Evolutionary conservation across 2,797 vertebrate genomes (phyloP).

Genomic region (Mastacembelus armatus): DNA sequence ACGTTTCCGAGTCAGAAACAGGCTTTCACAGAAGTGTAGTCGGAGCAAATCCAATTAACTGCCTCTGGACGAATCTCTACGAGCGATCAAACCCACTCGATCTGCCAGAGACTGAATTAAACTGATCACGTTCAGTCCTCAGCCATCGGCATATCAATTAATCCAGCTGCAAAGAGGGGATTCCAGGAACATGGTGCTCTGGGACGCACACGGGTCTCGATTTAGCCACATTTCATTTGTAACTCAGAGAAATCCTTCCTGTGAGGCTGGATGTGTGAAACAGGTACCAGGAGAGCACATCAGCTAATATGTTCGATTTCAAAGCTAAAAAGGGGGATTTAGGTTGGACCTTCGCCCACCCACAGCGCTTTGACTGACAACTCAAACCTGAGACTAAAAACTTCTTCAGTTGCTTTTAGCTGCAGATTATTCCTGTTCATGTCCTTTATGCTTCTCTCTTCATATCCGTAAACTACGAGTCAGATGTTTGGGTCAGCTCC

Average conservation of each 20-base stretch:
- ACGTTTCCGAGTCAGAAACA: neutral
- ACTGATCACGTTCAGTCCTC: slow-evolving; percentile 11
- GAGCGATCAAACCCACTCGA: slow-evolving; percentile 22
- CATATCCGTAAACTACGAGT: too few relatives aligned
- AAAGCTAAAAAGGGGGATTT: neutral
- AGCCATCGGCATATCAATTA: slow-evolving; percentile 20
- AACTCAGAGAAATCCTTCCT: too few relatives aligned
- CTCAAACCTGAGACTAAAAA: too few relatives aligned
- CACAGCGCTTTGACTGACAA: too few relatives aligned
- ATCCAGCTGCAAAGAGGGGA: slow-evolving; percentile 14
- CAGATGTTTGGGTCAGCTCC: too few relatives aligned
- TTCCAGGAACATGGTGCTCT: slow-evolving; percentile 26
- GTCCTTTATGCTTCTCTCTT: too few relatives aligned
- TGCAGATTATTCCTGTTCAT: too few relatives aligned
- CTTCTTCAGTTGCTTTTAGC: too few relatives aligned
- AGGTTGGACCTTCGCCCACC: too few relatives aligned
- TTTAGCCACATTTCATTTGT: slow-evolving; percentile 8
- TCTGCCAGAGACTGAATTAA: slow-evolving; percentile 39
- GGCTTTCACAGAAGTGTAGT: slow-evolving; percentile 2
- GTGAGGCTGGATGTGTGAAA: neutral
- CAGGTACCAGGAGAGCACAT: neutral
- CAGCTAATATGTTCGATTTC: neutral
- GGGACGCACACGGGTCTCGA: neutral
- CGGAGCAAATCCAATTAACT: slow-evolving; percentile 29
- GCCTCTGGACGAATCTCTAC: slow-evolving; percentile 39